phyloP scores from a whole-genome alignment of 1,140 invertebrate species.

The Rhagoletis zephyria region DNA sequence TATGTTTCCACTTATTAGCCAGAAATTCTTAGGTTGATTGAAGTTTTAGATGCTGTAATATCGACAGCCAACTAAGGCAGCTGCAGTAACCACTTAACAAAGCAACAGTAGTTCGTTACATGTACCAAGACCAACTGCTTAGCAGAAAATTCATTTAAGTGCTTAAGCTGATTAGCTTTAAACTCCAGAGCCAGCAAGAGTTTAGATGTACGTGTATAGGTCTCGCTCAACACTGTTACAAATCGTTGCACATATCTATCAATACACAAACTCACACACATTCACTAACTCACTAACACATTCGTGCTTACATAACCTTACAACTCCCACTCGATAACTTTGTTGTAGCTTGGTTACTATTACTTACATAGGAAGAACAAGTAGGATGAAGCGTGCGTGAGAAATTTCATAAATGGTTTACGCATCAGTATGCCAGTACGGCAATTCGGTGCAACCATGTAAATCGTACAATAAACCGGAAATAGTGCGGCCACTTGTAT shows the following conservation, averaged over 20 bases:
- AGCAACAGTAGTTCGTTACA: not conserved
- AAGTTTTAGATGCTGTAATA: not conserved
- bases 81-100: not conserved
- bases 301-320: too few relatives aligned
- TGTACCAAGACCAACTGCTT: not conserved
- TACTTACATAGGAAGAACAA: slow-evolving; percentile 89
- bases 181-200: not conserved
- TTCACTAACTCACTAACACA: not conserved
- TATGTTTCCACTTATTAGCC: not conserved
- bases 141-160: not conserved
- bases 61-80: not conserved
- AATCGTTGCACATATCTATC: not conserved
- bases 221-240: not conserved
- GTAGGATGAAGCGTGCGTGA: slow-evolving; percentile 92
- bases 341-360: too few relatives aligned
- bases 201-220: not conserved
- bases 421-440: slow-evolving; percentile 84
- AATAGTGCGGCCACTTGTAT: slow-evolving; percentile 85
- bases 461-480: slow-evolving; percentile 87
- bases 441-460: slow-evolving; percentile 86
- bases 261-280: not conserved
- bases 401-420: slow-evolving; percentile 95
- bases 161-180: not conserved
- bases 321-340: not conserved
- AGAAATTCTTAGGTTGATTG: not conserved